phyloP scores from a whole-genome alignment of 2,113 vertebrate genomes.

The Tympanuchus pallidicinctus region DNA sequence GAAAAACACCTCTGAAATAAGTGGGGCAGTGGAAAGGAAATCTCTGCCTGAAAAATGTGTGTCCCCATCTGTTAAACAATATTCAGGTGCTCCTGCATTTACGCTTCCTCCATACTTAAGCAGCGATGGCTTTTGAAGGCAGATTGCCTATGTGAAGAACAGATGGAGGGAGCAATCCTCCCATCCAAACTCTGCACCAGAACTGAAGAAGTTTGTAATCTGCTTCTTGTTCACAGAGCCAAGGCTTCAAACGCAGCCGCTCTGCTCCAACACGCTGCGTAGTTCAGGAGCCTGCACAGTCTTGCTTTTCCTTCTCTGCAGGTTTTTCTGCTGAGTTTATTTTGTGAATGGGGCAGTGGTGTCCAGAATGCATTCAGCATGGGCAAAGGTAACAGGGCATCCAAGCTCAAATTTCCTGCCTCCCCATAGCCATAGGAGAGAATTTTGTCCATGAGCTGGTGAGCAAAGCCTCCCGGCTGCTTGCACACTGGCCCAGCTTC shows the following conservation, averaged over 20 bases:
- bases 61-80: constrained; percentile 51
- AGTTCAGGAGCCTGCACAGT: neutral
- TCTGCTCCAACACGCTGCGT: neutral
- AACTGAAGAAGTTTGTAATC: constrained; percentile 56
- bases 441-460: neutral
- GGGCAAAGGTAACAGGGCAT: neutral
- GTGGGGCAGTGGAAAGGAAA: constrained; percentile 16
- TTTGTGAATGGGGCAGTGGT: neutral
- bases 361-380: neutral
- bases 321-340: neutral
- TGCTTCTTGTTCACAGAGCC: constrained; percentile 45
- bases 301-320: neutral
- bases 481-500: neutral
- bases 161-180: constrained; percentile 56
- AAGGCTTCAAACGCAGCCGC: constrained; percentile 19
- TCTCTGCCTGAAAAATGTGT: constrained; percentile 36
- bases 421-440: neutral
- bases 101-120: constrained; percentile 61
- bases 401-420: neutral
- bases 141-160: constrained; percentile 49
- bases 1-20: constrained; percentile 36
- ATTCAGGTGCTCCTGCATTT: constrained; percentile 59
- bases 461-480: neutral
- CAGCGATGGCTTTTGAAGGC: constrained; percentile 1
- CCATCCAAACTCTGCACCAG: constrained; percentile 41